A percentile compares a stretch with the other conserved stretches of the same genome.
Conservation (phyloP, 2,888 invertebrate species). For the Cephus nigrinus region DNA sequence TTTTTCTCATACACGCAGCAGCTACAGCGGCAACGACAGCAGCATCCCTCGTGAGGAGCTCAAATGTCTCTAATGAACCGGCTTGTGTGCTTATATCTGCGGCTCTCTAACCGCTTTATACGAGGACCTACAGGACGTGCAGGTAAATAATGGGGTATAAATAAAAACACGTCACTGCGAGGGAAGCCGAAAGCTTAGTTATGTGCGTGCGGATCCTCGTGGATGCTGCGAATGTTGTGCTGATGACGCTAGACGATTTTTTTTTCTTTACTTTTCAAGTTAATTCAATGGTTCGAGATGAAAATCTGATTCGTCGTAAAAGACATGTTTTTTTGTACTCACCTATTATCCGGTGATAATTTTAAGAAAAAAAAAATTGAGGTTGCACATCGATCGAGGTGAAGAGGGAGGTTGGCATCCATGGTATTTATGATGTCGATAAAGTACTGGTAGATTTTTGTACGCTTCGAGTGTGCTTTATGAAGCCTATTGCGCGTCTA, state of each 20-base stretch:
- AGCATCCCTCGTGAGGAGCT: conserved; percentile 53
- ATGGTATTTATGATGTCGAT: neutral
- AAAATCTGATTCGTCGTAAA: neutral
- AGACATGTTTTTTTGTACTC: neutral
- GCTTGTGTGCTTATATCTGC: conserved; percentile 65
- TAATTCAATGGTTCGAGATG: neutral
- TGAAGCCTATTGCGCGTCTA: conserved; percentile 6
- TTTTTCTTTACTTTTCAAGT: neutral
- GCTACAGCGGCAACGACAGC: conserved; percentile 20
- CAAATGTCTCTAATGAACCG: conserved; percentile 67
- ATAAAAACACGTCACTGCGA: conserved; percentile 44
- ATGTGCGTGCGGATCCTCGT: neutral
- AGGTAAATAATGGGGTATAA: conserved; percentile 56
- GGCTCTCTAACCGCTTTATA: conserved; percentile 59
- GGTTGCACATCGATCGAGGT: neutral
- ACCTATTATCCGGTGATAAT: neutral
- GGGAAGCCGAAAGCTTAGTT: neutral
- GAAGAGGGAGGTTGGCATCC: neutral
- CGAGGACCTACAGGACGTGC: conserved; percentile 28
- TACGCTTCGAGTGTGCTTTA: neutral
- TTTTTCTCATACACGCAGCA: conserved; percentile 37
- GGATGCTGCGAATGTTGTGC: neutral
- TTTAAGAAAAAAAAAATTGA: neutral
- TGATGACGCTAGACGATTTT: neutral
- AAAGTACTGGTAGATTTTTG: neutral